Conservation (phyloP, 1,140 invertebrate species). For the Archivesica marissinica region DNA sequence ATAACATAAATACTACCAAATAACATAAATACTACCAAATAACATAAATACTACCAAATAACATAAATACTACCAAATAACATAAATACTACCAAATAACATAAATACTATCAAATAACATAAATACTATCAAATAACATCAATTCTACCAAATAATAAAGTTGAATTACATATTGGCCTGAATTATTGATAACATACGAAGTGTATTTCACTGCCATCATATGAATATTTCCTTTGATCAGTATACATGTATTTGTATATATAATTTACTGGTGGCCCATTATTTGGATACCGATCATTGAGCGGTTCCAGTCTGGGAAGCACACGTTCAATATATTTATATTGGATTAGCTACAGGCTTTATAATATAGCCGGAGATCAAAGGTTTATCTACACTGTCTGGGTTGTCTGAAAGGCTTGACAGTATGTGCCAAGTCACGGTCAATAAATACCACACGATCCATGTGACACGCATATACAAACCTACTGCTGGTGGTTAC, state of each 20-base stretch:
- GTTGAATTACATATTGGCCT: neutral
- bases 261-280: neutral
- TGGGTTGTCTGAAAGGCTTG: constrained; percentile 1
- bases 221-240: constrained; percentile 27
- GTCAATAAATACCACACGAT: neutral
- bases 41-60: too few species aligned
- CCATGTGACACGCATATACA: neutral
- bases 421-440: neutral
- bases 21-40: too few species aligned
- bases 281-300: constrained; percentile 9
- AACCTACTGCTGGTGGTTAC: neutral
- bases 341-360: neutral
- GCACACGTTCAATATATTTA: neutral
- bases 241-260: constrained; percentile 3
- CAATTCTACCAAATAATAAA: too few species aligned
- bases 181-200: constrained; percentile 17
- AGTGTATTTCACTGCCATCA: neutral
- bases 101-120: too few species aligned
- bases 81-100: too few species aligned
- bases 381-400: constrained; percentile 16
- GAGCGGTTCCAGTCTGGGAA: constrained; percentile 2
- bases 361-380: neutral
- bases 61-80: too few species aligned
- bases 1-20: too few species aligned
- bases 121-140: too few species aligned